These are phyloP conservation scores for Auanema freiburgensis DNA, from an alignment of 2,888 invertebrate species.

Conservation along the genomic window DNA sequence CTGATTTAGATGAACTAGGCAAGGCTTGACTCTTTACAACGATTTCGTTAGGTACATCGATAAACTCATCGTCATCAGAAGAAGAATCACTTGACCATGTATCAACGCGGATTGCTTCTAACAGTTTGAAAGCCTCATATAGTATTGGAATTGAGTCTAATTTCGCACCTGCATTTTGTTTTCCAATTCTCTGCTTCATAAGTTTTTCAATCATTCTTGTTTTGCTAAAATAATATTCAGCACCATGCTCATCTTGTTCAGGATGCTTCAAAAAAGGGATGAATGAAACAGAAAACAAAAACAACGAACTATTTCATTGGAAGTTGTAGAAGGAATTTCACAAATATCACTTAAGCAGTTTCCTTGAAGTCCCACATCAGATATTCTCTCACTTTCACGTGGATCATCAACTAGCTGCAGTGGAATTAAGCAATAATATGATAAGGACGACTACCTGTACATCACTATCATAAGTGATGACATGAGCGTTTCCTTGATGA, in stretches of 20 bases:
- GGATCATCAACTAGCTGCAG: too few relatives aligned
- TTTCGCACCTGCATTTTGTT: slow-evolving; percentile 10
- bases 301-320: background rate
- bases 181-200: slow-evolving; percentile 15
- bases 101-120: slow-evolving; percentile 20
- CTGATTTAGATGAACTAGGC: slow-evolving; percentile 3
- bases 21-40: background rate
- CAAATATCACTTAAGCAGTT: background rate
- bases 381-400: too few relatives aligned
- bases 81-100: slow-evolving; percentile 13
- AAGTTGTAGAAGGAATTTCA: background rate
- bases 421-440: too few relatives aligned
- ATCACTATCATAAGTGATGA: slow-evolving; percentile 17
- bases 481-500: slow-evolving; percentile 10
- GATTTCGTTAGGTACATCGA: slow-evolving; percentile 35
- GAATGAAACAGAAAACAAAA: slow-evolving; percentile 1
- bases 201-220: slow-evolving; percentile 18
- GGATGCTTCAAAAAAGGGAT: background rate
- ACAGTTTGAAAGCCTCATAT: too few relatives aligned
- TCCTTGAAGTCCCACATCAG: background rate
- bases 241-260: background rate
- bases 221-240: slow-evolving; percentile 16
- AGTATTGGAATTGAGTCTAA: background rate
- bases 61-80: slow-evolving; percentile 35
- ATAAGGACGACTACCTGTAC: slow-evolving; percentile 4